Evolutionary conservation across 1,140 invertebrate species (phyloP), one percentile per base, ranked within the genome.

Genomic region (Drosophila suzukii): DNA sequence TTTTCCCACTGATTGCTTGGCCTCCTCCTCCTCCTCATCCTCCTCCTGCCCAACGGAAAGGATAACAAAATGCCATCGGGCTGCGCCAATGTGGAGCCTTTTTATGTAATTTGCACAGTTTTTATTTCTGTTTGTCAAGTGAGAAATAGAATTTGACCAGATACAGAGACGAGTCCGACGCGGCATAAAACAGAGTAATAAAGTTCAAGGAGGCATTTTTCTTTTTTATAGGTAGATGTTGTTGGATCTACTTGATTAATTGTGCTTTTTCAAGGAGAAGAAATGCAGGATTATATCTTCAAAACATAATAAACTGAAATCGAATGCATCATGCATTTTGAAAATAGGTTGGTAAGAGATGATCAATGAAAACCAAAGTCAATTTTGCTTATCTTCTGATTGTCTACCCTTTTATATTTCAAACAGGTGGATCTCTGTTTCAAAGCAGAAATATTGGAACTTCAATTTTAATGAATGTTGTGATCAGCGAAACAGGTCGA

Each of bases 51-150:
- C 13, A 5, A 15, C 53, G 53, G 57, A 57, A 75, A 68, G 82
- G 75, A 88, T 76, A 86, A 88, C 75, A 82, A 57, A 82, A 78
- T 88, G 83, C 70, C 79, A 88, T 75, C 58, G 70, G 32, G 63
- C 75, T 73, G 79, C 83, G 83, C 83, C 83, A 86, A 89, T 79
- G 83, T 88, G 83, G 83, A 86, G 83, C 83, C 82, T 74, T 83
- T 76, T 89, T 89, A 88, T 89, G 80, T 89, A 89, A 89, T 88
- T 89, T 74, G 43, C 67, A 77, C 83, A 83, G 78, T 82, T 89
- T 89, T 88, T 84, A 83, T 83, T 79, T 83, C 24, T 76, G 44
- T 76, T 67, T 76, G 51, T 63, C 63, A 74, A 73, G 50, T 56
- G 59, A 32, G 34, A 38, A 46, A 55, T 58, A 62, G 55, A 67